Conservation (phyloP, 2,888 invertebrate species). For the Oxytorus armatus region DNA sequence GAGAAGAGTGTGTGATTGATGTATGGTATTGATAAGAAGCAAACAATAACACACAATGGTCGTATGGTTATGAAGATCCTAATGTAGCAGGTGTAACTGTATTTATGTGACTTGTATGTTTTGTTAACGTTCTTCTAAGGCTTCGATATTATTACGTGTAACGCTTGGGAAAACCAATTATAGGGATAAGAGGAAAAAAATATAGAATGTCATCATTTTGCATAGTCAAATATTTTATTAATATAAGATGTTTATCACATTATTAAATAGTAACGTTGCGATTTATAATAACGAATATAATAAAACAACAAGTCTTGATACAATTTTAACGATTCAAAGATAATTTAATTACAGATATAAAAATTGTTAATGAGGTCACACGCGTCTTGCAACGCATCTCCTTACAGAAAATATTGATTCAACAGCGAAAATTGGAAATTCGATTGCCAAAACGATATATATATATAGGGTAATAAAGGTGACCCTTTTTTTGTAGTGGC, state of each 20-base stretch:
- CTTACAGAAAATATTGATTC: slow-evolving; percentile 56
- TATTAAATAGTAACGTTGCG: not conserved
- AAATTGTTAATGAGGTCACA: slow-evolving; percentile 47
- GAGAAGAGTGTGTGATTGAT: slow-evolving; percentile 13
- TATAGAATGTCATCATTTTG: not conserved
- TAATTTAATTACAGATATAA: not conserved
- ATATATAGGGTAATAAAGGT: slow-evolving; percentile 18
- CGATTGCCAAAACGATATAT: slow-evolving; percentile 31
- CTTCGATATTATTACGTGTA: slow-evolving; percentile 18
- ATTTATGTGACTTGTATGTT: not conserved
- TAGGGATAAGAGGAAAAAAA: not conserved
- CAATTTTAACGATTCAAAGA: not conserved
- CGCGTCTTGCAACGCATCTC: not conserved
- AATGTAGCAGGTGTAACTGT: not conserved
- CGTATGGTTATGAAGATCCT: not conserved
- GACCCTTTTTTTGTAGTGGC: slow-evolving; percentile 54
- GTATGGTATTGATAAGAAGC: slow-evolving; percentile 9
- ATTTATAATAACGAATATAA: not conserved
- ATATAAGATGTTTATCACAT: no score
- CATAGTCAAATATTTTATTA: not conserved
- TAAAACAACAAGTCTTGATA: no score
- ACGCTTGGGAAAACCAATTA: slow-evolving; percentile 20
- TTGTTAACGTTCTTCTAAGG: slow-evolving; percentile 20
- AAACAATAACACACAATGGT: not conserved
- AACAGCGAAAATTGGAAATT: slow-evolving; percentile 60